Base-by-base conservation (phyloP, 2,797 vertebrate species). In the Danio aesculapii region DNA sequence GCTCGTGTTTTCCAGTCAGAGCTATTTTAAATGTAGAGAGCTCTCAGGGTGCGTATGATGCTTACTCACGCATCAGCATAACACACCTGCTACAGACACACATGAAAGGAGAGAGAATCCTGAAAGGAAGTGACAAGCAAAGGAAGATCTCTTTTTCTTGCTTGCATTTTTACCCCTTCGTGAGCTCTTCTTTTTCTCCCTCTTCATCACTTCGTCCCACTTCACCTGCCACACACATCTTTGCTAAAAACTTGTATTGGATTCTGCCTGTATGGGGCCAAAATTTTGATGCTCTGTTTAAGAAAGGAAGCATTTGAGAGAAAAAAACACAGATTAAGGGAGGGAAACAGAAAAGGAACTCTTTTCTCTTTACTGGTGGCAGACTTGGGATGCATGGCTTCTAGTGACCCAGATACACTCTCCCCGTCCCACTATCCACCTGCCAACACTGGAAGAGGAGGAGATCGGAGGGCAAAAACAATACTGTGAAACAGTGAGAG, bases 341-440 rank as follows among this genome's bases (percentile, higher is more conserved):
- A 46, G 43, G 50, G 41, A 17, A 71, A 69, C 16, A 75, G 75
- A 75, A 67, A 77, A 86, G 84, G 90, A 92, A 92, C 90, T 91
- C 88, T 86, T 85, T 75, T 57, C 68, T 84, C 67, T 87, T 87
- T 88, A 84, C 83, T 83, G 87, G 86, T 84, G 83, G 87, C 87
- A 86, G 92, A 94, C 89, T 94, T 94, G 92, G 93, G 90, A 95
- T 93, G 90, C 93, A 93, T 90, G 92, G 92, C 93, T 92, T 90
- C 91, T 89, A 87, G 92, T 93, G 93, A 93, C 93, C 94, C 92
- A 94, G 92, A 94, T 94, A 92, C 90, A 91, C 88, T 91, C 87
- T 91, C 89, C 58, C n/a, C 75, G 68, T 88, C 66, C 52, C 62
- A 73, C 69, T 83, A 63, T 74, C 82, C 64, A 76, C 53, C 79